phyloP scores from a whole-genome alignment of 2,888 invertebrate genomes.

The Drosophila parthenogenetica region DNA sequence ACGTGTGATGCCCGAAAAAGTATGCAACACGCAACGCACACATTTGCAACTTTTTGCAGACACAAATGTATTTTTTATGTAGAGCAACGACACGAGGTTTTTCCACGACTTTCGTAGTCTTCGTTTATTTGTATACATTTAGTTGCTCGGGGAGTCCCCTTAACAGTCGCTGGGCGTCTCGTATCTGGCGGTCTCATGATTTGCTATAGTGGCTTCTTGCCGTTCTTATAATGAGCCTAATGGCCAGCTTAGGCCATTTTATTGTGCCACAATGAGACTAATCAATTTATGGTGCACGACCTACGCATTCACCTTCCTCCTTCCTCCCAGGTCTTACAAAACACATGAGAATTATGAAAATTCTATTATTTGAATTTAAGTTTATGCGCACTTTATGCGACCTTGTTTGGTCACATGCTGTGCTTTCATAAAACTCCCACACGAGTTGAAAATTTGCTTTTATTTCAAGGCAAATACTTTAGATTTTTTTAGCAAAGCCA shows the following conservation, averaged over 20 bases:
- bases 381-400: constrained; percentile 17
- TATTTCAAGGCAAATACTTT: background rate
- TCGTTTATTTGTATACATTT: constrained; percentile 22
- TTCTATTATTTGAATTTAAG: constrained; percentile 37
- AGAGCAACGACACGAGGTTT: constrained; percentile 44
- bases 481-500: constrained; percentile 14
- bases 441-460: constrained; percentile 30
- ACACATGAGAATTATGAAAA: constrained; percentile 27
- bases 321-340: background rate
- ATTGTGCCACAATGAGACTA: constrained; percentile 48
- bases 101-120: background rate
- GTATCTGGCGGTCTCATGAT: constrained; percentile 41
- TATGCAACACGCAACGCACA: constrained; percentile 61
- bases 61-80: constrained; percentile 74
- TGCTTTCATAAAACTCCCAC: constrained; percentile 39
- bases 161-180: constrained; percentile 44
- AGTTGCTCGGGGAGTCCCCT: constrained; percentile 56
- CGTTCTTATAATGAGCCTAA: constrained; percentile 59
- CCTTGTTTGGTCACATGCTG: constrained; percentile 43
- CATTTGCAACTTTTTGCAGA: constrained; percentile 59
- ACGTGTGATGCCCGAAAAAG: constrained; percentile 42
- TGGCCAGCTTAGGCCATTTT: constrained; percentile 52
- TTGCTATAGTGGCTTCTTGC: constrained; percentile 42
- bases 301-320: too few species aligned
- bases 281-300: constrained; percentile 60